Percentiles rank a stretch among this genome's conserved stretches.
Conservation (phyloP, 2,797 vertebrate genomes). For the Caiman crocodilus region DNA sequence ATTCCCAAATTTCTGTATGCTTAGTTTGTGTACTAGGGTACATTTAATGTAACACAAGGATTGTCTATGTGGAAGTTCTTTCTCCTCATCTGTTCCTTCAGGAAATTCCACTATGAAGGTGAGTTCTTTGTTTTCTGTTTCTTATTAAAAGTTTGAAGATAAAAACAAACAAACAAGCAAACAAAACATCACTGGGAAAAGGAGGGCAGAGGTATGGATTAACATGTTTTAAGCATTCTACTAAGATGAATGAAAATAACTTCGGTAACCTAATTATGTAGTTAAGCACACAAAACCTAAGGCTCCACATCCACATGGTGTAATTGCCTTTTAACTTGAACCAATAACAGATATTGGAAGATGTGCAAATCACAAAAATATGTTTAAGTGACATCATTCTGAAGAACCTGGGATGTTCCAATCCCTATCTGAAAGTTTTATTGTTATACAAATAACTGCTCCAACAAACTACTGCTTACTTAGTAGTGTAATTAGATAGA, state of each 20-base stretch:
- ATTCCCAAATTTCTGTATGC: not conserved
- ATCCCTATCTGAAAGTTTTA: not conserved
- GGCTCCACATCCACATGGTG: rapidly evolving
- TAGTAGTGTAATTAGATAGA: too few relatives aligned
- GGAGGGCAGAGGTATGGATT: not conserved
- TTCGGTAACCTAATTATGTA: not conserved
- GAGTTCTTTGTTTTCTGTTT: not conserved
- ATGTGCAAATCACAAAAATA: not conserved
- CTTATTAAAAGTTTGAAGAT: not conserved
- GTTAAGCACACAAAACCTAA: not conserved
- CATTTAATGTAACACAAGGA: not conserved
- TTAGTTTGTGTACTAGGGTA: not conserved
- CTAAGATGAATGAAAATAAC: not conserved
- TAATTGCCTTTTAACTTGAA: not conserved
- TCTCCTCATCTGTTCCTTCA: not conserved
- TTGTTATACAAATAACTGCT: not conserved
- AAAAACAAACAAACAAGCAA: not conserved
- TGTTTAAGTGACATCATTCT: not conserved
- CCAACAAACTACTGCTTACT: too few relatives aligned
- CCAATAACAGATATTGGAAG: not conserved
- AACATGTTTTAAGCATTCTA: not conserved
- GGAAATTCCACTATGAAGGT: not conserved
- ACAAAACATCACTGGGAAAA: not conserved
- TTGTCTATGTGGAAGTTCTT: not conserved
- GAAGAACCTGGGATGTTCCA: not conserved